These are phyloP conservation scores for Tetheella fluctuosa DNA, from an alignment of 2,888 invertebrate genomes.

Conservation along the genomic window DNA sequence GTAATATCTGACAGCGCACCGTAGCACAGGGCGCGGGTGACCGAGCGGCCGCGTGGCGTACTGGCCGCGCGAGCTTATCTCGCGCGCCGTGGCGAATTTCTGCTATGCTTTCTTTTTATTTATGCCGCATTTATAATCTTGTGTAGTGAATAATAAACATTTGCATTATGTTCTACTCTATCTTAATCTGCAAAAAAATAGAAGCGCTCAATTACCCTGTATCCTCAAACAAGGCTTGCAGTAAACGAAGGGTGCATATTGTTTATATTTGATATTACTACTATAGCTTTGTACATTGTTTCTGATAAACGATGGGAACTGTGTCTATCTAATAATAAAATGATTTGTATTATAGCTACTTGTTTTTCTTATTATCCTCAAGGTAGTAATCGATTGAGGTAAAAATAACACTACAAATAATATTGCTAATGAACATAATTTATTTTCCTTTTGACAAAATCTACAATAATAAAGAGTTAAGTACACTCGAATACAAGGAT, in stretches of 20 bases:
- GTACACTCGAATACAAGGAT: conserved; percentile 83
- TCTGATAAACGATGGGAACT: conserved; percentile 88
- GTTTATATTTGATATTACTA: conserved; percentile 85
- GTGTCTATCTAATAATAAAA: conserved; percentile 88
- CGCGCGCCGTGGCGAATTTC: conserved; percentile 54
- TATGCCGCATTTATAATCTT: conserved; percentile 78
- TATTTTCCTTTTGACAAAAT: conserved; percentile 81
- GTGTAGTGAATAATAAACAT: conserved; percentile 79
- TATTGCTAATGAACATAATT: conserved; percentile 81
- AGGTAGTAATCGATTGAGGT: conserved; percentile 8
- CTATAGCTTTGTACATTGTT: conserved; percentile 89
- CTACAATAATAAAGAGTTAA: conserved; percentile 80
- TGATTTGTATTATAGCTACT: conserved; percentile 87
- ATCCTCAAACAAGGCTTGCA: conserved; percentile 83
- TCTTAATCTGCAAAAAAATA: conserved; percentile 78
- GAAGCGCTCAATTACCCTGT: conserved; percentile 83
- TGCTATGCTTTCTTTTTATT: conserved; percentile 80
- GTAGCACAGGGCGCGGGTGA: conserved; percentile 45
- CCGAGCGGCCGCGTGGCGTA: conserved; percentile 29
- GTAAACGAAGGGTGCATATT: conserved; percentile 84
- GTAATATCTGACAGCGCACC: conserved; percentile 52
- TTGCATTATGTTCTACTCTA: conserved; percentile 80
- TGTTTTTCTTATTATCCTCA: conserved; percentile 47
- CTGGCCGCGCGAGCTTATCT: conserved; percentile 32
- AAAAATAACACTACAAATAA: conserved; percentile 37